A percentile compares a stretch with the other conserved stretches of the same genome.
Evolutionary conservation across 2,888 invertebrate genomes (phyloP).

Genomic region (Drosophila leonis): DNA sequence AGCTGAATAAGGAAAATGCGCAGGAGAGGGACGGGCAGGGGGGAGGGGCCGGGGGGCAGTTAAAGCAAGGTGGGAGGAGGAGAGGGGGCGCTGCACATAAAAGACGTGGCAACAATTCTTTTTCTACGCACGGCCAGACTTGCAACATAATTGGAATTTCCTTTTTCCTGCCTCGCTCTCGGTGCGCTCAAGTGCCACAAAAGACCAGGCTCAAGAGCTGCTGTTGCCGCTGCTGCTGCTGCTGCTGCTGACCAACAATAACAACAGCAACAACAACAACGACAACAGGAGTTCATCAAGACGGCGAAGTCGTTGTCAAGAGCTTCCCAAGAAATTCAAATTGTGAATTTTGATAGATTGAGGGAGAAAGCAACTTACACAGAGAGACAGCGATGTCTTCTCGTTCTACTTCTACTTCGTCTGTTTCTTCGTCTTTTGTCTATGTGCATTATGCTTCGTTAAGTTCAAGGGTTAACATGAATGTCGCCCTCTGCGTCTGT

Average conservation of each 20-base stretch:
- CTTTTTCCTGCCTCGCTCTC: slow-evolving; percentile 68
- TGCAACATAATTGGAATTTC: slow-evolving; percentile 80
- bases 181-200: slow-evolving; percentile 64
- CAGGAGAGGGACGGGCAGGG: background rate
- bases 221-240: slow-evolving; percentile 25
- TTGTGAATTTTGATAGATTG: slow-evolving; percentile 23
- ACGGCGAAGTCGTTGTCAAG: slow-evolving; percentile 30
- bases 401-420: background rate
- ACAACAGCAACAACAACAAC: slow-evolving; percentile 9
- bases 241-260: slow-evolving; percentile 36
- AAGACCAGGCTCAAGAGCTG: slow-evolving; percentile 68
- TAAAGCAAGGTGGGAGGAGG: background rate
- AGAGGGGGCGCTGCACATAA: slow-evolving; percentile 50
- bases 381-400: slow-evolving; percentile 1
- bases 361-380: slow-evolving; percentile 44
- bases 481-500: slow-evolving; percentile 9
- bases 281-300: slow-evolving; percentile 44
- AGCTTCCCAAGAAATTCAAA: slow-evolving; percentile 57
- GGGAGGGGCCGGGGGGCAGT: background rate
- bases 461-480: slow-evolving; percentile 57
- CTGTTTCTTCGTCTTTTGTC: background rate
- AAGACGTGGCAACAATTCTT: slow-evolving; percentile 67
- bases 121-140: slow-evolving; percentile 78
- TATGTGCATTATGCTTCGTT: slow-evolving; percentile 29
- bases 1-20: background rate